These are phyloP conservation scores for Drosophila navojoa DNA, from an alignment of 1,140 invertebrate species.

Conservation along the genomic window DNA sequence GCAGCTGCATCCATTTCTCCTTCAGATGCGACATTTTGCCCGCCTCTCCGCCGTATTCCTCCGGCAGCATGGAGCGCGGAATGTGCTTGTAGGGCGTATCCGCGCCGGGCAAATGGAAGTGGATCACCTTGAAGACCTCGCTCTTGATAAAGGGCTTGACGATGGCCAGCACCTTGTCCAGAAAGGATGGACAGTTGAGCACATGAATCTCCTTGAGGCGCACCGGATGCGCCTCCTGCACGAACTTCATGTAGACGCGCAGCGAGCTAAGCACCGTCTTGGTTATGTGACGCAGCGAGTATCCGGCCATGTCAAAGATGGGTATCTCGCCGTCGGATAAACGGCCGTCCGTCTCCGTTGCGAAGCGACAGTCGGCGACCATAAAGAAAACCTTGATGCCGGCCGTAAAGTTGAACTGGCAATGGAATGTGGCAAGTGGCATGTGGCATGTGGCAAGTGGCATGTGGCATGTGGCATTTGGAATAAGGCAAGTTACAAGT, in stretches of 20 bases:
- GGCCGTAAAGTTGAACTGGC: slow-evolving; percentile 87
- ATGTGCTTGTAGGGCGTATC: slow-evolving; percentile 87
- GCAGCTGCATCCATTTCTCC: slow-evolving; percentile 84
- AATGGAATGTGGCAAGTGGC: not conserved
- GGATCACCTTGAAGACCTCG: slow-evolving; percentile 85
- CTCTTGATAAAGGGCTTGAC: slow-evolving; percentile 88
- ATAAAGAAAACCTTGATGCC: slow-evolving; percentile 89
- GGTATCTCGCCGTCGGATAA: slow-evolving; percentile 87
- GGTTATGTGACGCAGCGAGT: slow-evolving; percentile 86
- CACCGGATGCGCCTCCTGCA: slow-evolving; percentile 90
- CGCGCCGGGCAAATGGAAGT: slow-evolving; percentile 87
- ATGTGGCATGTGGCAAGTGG: too few species aligned
- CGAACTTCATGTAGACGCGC: slow-evolving; percentile 88
- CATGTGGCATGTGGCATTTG: not conserved
- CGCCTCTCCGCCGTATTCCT: slow-evolving; percentile 87
- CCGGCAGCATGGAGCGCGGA: slow-evolving; percentile 86
- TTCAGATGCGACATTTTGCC: slow-evolving; percentile 86
- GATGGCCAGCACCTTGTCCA: slow-evolving; percentile 87
- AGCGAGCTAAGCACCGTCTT: slow-evolving; percentile 87
- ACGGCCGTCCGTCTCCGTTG: slow-evolving; percentile 62
- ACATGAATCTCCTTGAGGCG: slow-evolving; percentile 90
- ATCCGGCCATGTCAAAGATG: slow-evolving; percentile 88
- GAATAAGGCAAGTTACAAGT: slow-evolving; percentile 1
- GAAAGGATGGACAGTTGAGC: slow-evolving; percentile 87
- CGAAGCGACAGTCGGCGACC: slow-evolving; percentile 88